Percentiles rank a stretch among this genome's conserved stretches.
Conservation (phyloP, 2,888 invertebrate genomes). For the Drepanosiphum platanoidis region DNA sequence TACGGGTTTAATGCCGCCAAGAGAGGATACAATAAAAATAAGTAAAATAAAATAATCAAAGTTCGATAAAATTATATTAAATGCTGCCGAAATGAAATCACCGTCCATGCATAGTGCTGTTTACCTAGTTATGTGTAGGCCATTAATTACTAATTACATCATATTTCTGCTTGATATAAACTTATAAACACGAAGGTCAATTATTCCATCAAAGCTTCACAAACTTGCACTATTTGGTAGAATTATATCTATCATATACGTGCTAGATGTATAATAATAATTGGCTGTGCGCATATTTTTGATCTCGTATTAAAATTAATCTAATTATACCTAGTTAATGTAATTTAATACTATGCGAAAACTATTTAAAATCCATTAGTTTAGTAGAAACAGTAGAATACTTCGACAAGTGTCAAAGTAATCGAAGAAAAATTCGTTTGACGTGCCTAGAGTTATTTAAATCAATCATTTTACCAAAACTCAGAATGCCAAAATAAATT, state of each 20-base stretch:
- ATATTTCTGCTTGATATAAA: constrained; percentile 21
- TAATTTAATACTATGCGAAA: background rate
- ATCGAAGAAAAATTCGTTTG: background rate
- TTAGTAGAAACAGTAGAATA: background rate
- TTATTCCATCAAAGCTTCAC: background rate
- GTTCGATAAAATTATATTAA: background rate
- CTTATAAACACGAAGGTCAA: constrained; percentile 23
- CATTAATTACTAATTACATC: constrained; percentile 42
- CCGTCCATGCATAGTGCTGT: background rate
- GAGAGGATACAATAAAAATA: no score
- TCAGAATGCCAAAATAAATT: background rate
- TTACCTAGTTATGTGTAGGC: background rate
- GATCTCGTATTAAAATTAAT: background rate
- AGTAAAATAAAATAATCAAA: no score
- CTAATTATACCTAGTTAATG: background rate
- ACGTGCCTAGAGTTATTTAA: background rate
- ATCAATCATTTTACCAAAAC: background rate
- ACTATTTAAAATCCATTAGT: background rate
- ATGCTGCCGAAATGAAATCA: background rate
- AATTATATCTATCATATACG: background rate
- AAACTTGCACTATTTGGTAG: constrained; percentile 9
- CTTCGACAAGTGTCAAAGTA: background rate
- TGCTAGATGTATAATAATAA: no score
- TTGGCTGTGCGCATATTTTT: background rate
- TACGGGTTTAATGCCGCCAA: no score